Evolutionary conservation across 2,113 vertebrate species (phyloP), one percentile per base, ranked within the genome.

Genomic region (Mesembrinibis cayennensis): DNA sequence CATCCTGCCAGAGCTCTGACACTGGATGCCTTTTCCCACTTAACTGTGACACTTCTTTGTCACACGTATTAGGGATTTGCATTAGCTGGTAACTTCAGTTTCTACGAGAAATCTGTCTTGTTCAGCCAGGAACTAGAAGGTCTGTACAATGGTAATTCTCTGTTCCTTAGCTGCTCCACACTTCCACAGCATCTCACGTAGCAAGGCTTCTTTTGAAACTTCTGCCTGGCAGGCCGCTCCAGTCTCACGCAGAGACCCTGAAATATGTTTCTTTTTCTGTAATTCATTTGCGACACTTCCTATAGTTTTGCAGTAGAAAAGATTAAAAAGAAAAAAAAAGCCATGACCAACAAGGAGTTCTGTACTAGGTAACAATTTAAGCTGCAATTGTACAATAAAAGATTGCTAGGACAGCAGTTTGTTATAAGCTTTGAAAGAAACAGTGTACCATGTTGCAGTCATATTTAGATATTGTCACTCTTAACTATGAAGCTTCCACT

Each of bases 161-260:
- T 66, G 42, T 50, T 96, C 62, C 49, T 87, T 84, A 78, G 63
- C 59, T 87, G 80, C 80, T 80, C 86, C 56, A 18, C 29, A 13
- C 42, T 94, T 82, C 94, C 29, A 5, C 3, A 58, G 42, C 59
- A 89, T 29, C 77, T 89, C 73, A 36, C 42, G 34, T 9, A 62
- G 69, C 72, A 84, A 82, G 66, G 15, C 56, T 90, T 36, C 87
- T 72, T 89, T n/a, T 71, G 73, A 78, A 93, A 91, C 63, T 77
- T 63, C 56, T 90, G 55, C 55, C 55, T 74, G 69, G 50, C 84
- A 93, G 77, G 56, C 84, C 32, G 70, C 73, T 82, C 65, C 7
- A 8, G 45, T 32, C 81, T 94, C 92, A 87, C 2, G 16, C 69
- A 90, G 78, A 94, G 69, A 90, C 59, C 22, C 52, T 90, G 85